Evolutionary conservation across 2,797 vertebrate genomes (phyloP), one percentile per base, ranked within the genome.

Genomic region (Cuculus canorus): DNA sequence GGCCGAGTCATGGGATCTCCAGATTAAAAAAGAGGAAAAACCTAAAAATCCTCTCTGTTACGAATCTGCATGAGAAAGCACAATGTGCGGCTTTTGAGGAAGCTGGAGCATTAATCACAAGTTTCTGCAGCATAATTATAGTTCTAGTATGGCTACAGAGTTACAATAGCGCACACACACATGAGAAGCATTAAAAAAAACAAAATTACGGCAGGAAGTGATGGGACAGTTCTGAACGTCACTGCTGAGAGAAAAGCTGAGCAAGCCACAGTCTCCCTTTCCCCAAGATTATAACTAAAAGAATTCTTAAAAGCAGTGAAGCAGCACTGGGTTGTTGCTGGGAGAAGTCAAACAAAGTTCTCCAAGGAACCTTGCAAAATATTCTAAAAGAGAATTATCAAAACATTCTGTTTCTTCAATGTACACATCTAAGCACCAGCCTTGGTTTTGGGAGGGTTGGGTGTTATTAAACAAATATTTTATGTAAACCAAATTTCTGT

Each of bases 41-140:
- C 14, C n/a, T 68, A 90, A 88, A 96, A 77, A 50, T 19, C 33
- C 37, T 86, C 75, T 75, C 64, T 53, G 65, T 37, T 82, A 71
- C 33, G 91, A 88, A 92, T 88, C 80, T 88, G 78, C 81, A 87
- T 59, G 63, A 92, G 84, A 94, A 93, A 94, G 95, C 80, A 93
- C 70, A 82, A 92, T 90, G 88, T 91, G 59, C 48, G 79, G 73
- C 68, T 94, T 94, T 96, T 96, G 79, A 92, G 91, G 96, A 96
- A 96, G 90, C n/a, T 88, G 37, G 27, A 82, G 56, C 47, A 73
- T 0, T 64, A 64, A 80, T 70, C 88, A 92, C 50, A 88, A 89
- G 93, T 35, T 92, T 72, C 66, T 88, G 52, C 80, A 83, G 82
- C 43, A 69, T 37, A 88, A 79, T 61, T 88, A 86, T 5, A 92